Conservation (phyloP, 2,888 invertebrate species). For the Eustalomyia histrio region DNA sequence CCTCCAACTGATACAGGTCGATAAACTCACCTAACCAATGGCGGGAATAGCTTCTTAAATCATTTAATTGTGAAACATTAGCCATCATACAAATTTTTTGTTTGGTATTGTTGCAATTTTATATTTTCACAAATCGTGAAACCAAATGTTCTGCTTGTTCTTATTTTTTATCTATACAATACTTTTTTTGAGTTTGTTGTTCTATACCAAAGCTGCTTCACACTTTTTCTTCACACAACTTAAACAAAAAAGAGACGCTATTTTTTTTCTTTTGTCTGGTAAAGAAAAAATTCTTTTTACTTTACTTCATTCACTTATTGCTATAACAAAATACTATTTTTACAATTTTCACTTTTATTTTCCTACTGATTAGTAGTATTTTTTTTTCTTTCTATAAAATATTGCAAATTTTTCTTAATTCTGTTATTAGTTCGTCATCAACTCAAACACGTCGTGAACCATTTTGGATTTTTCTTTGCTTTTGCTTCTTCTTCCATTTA, state of each 20-base stretch:
- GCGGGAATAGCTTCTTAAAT: conserved; percentile 77
- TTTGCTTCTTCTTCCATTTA: conserved; percentile 52
- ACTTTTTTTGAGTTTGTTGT: conserved; percentile 39
- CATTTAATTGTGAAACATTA: conserved; percentile 73
- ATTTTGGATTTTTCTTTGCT: conserved; percentile 69
- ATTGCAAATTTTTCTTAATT: conserved; percentile 22
- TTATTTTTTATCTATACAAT: conserved; percentile 3
- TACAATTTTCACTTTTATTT: background rate
- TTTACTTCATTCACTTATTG: background rate
- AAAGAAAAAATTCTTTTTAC: background rate
- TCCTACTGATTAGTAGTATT: too few species aligned
- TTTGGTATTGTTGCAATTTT: conserved; percentile 31
- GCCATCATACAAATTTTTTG: conserved; percentile 63
- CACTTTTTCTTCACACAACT: conserved; percentile 45
- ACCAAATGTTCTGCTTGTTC: background rate
- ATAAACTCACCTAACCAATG: conserved; percentile 79
- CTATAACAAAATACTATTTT: background rate
- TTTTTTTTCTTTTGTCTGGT: background rate
- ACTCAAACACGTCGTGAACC: conserved; percentile 71
- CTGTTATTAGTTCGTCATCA: conserved; percentile 68
- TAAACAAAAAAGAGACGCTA: conserved; percentile 27
- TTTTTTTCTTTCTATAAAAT: background rate
- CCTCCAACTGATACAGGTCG: conserved; percentile 77
- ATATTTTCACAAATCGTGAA: background rate
- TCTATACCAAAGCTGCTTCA: conserved; percentile 48